Conservation (phyloP, 2,888 invertebrate species). For the Crioceris asparagi region DNA sequence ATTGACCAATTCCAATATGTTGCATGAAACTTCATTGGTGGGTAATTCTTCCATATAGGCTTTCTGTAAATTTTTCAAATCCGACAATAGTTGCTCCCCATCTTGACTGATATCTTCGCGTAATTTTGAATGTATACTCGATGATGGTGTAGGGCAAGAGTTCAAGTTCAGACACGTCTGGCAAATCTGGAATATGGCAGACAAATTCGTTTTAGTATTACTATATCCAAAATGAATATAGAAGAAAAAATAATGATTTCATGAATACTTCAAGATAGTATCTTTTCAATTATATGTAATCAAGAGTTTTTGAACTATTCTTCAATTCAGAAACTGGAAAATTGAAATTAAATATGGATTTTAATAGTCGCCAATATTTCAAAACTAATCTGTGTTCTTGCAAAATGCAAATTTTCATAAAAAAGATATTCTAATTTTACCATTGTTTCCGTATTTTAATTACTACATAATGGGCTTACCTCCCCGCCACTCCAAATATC, state of each 20-base stretch:
- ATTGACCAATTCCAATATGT: slow-evolving; percentile 23
- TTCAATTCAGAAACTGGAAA: no score
- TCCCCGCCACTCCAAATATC: slow-evolving; percentile 36
- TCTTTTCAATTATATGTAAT: no score
- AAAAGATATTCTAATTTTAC: no score
- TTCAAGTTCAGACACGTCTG: slow-evolving; percentile 25
- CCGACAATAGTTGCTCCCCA: slow-evolving; percentile 51
- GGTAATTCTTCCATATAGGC: slow-evolving; percentile 36
- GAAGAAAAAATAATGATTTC: no score
- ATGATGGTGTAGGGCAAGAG: slow-evolving; percentile 16
- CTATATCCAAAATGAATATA: no score
- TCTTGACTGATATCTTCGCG: slow-evolving; percentile 47
- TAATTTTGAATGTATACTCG: slow-evolving; percentile 28
- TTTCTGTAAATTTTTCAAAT: slow-evolving; percentile 44
- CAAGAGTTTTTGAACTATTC: no score
- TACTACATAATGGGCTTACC: slow-evolving; percentile 17
- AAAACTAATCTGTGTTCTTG: no score
- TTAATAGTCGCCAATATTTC: no score
- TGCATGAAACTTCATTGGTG: slow-evolving; percentile 26
- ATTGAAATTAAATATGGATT: no score
- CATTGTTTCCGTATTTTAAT: no score
- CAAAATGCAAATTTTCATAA: not conserved
- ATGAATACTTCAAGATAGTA: no score
- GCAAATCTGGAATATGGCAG: slow-evolving; percentile 25
- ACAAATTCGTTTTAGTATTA: not conserved